Evolutionary conservation across 2,797 vertebrate genomes (phyloP).

Genomic region (Lemur catta): DNA sequence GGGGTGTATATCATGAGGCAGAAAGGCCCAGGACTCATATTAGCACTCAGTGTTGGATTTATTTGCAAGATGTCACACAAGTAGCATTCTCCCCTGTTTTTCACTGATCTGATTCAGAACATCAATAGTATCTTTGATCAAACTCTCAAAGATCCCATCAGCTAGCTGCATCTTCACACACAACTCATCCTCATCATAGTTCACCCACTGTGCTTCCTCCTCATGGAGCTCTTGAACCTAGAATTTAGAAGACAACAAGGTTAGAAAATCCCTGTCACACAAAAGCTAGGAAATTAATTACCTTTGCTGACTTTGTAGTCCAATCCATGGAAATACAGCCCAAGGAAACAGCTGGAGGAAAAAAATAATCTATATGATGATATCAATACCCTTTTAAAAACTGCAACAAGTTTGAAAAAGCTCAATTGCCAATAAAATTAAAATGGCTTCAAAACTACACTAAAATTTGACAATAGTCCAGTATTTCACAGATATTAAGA

Average conservation of each 20-base stretch:
- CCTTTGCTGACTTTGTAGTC: background rate
- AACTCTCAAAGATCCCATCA: constrained; percentile 95
- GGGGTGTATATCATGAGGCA: constrained; percentile 62
- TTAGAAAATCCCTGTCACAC: background rate
- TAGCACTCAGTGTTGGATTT: constrained; percentile 74
- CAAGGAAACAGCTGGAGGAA: background rate
- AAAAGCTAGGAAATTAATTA: background rate
- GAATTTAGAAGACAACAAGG: constrained; percentile 50
- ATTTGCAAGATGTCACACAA: constrained; percentile 85
- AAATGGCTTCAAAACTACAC: background rate
- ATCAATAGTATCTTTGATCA: constrained; percentile 95
- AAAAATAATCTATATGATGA: background rate
- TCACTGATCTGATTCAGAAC: constrained; percentile 91
- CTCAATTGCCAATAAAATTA: background rate
- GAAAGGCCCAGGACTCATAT: constrained; percentile 68
- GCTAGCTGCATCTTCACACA: constrained; percentile 98
- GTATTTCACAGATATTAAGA: background rate
- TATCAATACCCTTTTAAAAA: constrained; percentile 2
- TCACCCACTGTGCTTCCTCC: constrained; percentile 98
- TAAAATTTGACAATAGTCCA: background rate
- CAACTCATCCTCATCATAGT: constrained; percentile 97
- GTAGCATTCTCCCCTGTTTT: constrained; percentile 85
- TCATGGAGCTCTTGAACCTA: constrained; percentile 98
- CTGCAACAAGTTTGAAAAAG: background rate
- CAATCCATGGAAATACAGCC: background rate